phyloP scores from a whole-genome alignment of 2,113 vertebrate genomes.

The Hippocampus guttulatus region DNA sequence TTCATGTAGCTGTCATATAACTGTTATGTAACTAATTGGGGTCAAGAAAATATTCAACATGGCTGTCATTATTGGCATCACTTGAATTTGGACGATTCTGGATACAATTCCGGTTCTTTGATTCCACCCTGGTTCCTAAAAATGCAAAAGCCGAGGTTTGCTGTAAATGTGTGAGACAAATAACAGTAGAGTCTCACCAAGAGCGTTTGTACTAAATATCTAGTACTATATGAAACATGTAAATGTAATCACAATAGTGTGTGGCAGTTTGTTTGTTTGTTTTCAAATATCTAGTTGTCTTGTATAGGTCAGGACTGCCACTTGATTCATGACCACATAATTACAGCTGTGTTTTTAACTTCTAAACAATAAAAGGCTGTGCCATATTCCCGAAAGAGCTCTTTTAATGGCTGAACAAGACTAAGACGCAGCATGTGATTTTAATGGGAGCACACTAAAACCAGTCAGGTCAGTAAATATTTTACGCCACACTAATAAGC shows the following conservation, averaged over 20 bases:
- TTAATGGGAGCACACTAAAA: slow-evolving; percentile 9
- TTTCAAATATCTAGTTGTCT: neutral
- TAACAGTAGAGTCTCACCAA: neutral
- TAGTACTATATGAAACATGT: neutral
- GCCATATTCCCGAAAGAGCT: neutral
- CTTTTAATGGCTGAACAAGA: neutral
- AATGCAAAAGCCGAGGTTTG: too few relatives aligned
- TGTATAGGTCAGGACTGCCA: neutral
- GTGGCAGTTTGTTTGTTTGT: neutral
- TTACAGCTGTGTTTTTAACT: neutral
- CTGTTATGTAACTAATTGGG: too few relatives aligned
- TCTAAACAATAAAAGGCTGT: neutral
- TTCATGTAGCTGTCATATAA: too few relatives aligned
- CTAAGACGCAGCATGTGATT: neutral
- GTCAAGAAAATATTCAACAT: too few relatives aligned
- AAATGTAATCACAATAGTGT: neutral
- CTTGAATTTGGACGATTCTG: too few relatives aligned
- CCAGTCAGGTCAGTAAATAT: slow-evolving; percentile 3
- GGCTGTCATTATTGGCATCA: too few relatives aligned
- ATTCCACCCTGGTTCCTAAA: too few relatives aligned
- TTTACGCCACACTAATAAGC: neutral
- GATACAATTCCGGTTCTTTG: too few relatives aligned
- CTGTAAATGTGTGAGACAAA: neutral
- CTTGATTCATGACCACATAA: neutral
- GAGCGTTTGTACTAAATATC: neutral